phyloP scores from a whole-genome alignment of 2,113 vertebrate genomes.

The Prunella fulvescens region DNA sequence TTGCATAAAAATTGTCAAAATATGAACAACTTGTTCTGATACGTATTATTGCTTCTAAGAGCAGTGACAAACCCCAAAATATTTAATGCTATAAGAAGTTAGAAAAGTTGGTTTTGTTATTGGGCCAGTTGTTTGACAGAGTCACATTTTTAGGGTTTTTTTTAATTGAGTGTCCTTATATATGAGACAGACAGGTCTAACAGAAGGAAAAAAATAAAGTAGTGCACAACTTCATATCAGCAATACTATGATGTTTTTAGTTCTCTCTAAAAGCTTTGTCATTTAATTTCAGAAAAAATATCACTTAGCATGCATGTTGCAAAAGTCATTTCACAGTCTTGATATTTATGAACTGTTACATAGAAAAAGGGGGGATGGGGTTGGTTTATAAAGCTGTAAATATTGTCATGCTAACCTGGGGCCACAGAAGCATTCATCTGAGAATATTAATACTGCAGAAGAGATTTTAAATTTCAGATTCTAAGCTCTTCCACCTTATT shows the following conservation, averaged over 20 bases:
- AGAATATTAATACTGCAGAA: neutral
- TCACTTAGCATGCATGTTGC: neutral
- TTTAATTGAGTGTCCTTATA: neutral
- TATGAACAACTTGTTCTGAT: neutral
- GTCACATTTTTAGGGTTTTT: neutral
- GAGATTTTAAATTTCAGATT: neutral
- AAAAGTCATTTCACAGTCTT: neutral
- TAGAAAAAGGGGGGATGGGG: rapidly evolving
- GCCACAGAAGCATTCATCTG: neutral
- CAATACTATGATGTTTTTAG: neutral
- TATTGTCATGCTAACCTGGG: neutral
- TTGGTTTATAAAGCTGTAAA: neutral
- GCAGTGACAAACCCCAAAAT: neutral
- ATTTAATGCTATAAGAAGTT: neutral
- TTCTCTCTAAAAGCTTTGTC: neutral
- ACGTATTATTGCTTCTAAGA: neutral
- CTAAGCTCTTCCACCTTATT: neutral
- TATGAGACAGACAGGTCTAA: neutral
- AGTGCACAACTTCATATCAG: neutral
- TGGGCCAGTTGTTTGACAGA: neutral
- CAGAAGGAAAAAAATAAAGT: neutral
- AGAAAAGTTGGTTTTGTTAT: neutral
- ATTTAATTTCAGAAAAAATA: neutral
- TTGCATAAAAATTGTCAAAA: neutral
- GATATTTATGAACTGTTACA: neutral